Conservation (phyloP, 2,888 invertebrate genomes). For the Congeria kusceri region DNA sequence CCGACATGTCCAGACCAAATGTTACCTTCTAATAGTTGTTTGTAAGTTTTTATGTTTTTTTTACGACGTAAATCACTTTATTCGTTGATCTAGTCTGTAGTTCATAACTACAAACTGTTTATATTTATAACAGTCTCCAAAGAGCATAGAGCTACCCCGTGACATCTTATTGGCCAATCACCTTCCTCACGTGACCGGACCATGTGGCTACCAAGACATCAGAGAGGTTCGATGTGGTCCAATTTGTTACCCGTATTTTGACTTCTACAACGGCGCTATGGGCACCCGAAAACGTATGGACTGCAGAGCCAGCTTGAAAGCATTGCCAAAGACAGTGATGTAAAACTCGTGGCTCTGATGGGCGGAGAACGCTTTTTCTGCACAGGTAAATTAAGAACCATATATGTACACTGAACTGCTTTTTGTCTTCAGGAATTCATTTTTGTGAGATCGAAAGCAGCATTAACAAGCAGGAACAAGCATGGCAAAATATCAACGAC, state of each 20-base stretch:
- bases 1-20: too few species aligned
- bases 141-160: slow-evolving; percentile 28
- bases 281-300: slow-evolving; percentile 29
- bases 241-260: slow-evolving; percentile 44
- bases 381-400: slow-evolving; percentile 19
- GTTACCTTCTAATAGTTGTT: too few species aligned
- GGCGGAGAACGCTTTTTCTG: slow-evolving; percentile 53
- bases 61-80: too few species aligned
- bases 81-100: too few species aligned
- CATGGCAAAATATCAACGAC: slow-evolving; percentile 45
- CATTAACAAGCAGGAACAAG: slow-evolving; percentile 19
- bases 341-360: slow-evolving; percentile 44
- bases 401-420: background rate
- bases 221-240: background rate
- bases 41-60: too few species aligned
- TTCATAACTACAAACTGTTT: too few species aligned
- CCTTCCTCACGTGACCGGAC: slow-evolving; percentile 6
- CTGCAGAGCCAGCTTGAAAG: slow-evolving; percentile 14
- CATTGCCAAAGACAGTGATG: slow-evolving; percentile 24
- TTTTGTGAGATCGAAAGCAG: slow-evolving; percentile 37
- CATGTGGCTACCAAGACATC: slow-evolving; percentile 39
- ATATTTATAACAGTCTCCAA: background rate
- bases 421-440: slow-evolving; percentile 29
- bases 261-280: slow-evolving; percentile 62
- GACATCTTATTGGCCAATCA: slow-evolving; percentile 7